Base-by-base conservation (phyloP, 1,140 invertebrate species). In the Tetranychus urticae region DNA sequence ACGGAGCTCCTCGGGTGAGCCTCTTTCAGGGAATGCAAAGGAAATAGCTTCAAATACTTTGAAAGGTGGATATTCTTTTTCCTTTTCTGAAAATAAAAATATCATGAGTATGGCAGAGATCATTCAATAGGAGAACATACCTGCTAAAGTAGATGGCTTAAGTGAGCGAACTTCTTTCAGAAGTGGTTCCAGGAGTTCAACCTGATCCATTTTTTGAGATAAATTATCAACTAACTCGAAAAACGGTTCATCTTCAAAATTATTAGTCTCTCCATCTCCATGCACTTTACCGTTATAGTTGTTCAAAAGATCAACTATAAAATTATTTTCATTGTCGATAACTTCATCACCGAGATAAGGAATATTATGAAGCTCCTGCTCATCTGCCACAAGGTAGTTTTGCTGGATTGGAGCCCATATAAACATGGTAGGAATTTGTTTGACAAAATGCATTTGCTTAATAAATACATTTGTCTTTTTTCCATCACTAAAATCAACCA, bases 301-400 rank as follows among this genome's bases (percentile, higher is more conserved):
- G 71, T 93, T 93, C 45, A 97, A 86, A 10, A 97, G 76, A 74
- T 97, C 93, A 71, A 97, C 90, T 65, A 97, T 94, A 72, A 97
- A 97, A 63, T 86, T 86, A 14, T 86, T 86, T 13, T 86, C 86
- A 73, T 97, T 89, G 71, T 96, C 91, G 12, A 93, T 74, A 37
- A 92, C 82, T 70, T 94, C 88, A 74, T 96, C 90, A 0, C 88
- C 90, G 88, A 96, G 93, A 67, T 97, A 97, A 0, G 92, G 92
- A 71, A 97, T 97, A 70, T 97, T 97, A 70, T 96, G 90, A 0
- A 97, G 75, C 8, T 94, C 89, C 0, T 89, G 94, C 75, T 97
- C 93, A 76, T 97, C 93, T 75, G 97, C 92, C 3, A 96, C 90
- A 88, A 96, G 91, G 66, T 93, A 96, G 71, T 97, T 97, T 69